Evolutionary conservation across 2,797 vertebrate species (phyloP).

Genomic region (Sparus aurata): DNA sequence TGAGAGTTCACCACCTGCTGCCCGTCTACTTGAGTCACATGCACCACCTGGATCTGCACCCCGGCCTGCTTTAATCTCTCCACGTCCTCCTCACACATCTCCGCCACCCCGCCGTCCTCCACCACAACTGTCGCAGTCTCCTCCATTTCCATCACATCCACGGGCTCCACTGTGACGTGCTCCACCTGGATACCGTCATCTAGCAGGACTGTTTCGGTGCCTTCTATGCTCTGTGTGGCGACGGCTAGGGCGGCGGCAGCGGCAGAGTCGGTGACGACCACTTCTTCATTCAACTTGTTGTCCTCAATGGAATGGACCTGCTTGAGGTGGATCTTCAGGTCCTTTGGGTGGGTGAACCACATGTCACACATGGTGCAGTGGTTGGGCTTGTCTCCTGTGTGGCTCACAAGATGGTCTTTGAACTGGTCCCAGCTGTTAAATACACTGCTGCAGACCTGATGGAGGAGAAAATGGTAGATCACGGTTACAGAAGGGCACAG

Average conservation of each 20-base stretch:
- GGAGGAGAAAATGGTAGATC: neutral
- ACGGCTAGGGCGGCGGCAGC: conserved; percentile 79
- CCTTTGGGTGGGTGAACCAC: conserved; percentile 96
- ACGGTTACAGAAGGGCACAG: neutral
- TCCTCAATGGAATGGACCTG: conserved; percentile 90
- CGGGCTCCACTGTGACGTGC: conserved; percentile 93
- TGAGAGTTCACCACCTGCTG: conserved; percentile 89
- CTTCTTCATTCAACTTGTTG: conserved; percentile 78
- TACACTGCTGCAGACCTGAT: conserved; percentile 96
- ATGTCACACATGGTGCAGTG: conserved; percentile 97
- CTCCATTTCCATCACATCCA: conserved; percentile 90
- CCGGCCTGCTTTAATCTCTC: conserved; percentile 86
- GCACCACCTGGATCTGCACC: conserved; percentile 92
- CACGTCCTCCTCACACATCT: conserved; percentile 84
- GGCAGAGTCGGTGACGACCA: conserved; percentile 86
- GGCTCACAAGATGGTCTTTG: conserved; percentile 96
- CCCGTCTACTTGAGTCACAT: conserved; percentile 78
- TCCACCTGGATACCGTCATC: conserved; percentile 89
- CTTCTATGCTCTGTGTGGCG: conserved; percentile 81
- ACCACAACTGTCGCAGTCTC: conserved; percentile 90
- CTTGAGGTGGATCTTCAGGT: conserved; percentile 91
- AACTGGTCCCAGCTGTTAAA: conserved; percentile 99
- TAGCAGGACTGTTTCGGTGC: conserved; percentile 89
- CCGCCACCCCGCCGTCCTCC: conserved; percentile 81
- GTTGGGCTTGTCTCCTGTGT: conserved; percentile 97